Base-by-base conservation (phyloP, 2,888 invertebrate genomes). In the Drosophila emarginata region DNA sequence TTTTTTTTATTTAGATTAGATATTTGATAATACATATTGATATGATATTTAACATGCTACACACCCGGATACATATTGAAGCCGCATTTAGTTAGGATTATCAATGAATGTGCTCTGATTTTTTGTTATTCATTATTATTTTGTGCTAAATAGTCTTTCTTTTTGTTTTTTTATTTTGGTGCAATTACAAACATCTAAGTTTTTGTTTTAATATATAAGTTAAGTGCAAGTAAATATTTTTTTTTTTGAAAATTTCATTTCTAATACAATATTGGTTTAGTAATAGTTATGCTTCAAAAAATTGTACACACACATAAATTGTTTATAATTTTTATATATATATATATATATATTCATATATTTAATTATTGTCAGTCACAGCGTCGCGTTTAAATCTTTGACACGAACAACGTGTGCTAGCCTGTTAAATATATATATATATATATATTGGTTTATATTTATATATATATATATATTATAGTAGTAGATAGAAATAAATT, bases 301-400 rank as follows among this genome's bases (percentile, higher is more conserved):
- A 54, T 54, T 54, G 32, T 66, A 45, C 62, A 59, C 66, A 54
- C 64, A 32, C 51, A 56, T n/a, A 50, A 15, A 28, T 54, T 32
- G 32, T 32, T 45, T 11, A 45, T 45, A 45, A 14, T 15, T 57
- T 56, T 50, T 65, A 45, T 32, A 61, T 68, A 39, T 61, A 60
- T 67, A 59, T 9, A 32, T 32, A 52, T 62, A 61, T 51, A 54
- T 74, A 50, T 56, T 40, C 61, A 65, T 76, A 73, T 72, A 76
- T 76, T 80, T 80, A 86, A 84, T 91, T 91, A 92, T 92, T 92
- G 91, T 92, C 92, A 90, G 90, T 91, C 91, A 92, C 91, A 92
- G 92, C 91, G 90, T 91, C 88, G 87, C 82, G 87, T 85, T 85
- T 45, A 21, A 18, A 21, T 18, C 9, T 21, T 70, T 14, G 75